phyloP scores from a whole-genome alignment of 1,140 invertebrate species.

The Eriosoma lanigerum region DNA sequence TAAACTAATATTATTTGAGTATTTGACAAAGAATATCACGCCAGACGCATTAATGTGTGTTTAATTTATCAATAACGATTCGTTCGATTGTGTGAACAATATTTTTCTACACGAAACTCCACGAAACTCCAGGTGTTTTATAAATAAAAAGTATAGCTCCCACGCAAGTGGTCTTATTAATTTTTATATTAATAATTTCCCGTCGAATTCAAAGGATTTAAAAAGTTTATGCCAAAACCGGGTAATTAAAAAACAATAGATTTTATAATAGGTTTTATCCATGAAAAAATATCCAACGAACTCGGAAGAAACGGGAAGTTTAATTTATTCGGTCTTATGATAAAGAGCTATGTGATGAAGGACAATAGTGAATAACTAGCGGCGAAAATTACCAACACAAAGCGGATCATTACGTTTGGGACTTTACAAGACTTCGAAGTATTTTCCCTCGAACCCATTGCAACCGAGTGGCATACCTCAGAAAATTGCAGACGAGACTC shows the following conservation, averaged over 20 bases:
- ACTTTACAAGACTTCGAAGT: conserved; percentile 22
- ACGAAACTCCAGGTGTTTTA: no score
- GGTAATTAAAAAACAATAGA: conserved; percentile 47
- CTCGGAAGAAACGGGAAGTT: conserved; percentile 3
- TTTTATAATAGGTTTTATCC: conserved; percentile 25
- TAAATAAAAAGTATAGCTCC: no score
- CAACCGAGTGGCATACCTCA: background rate
- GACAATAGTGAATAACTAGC: conserved; percentile 38
- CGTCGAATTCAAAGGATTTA: conserved; percentile 36
- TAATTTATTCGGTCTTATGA: conserved; percentile 36
- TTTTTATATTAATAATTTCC: background rate
- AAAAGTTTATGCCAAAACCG: conserved; percentile 42
- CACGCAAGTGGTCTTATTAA: no score
- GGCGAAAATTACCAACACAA: conserved; percentile 34
- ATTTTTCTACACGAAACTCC: no score
- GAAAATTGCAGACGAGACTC: conserved; percentile 2
- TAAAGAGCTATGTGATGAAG: conserved; percentile 9
- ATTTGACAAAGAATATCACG: no score
- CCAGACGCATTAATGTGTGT: no score
- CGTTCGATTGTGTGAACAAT: background rate
- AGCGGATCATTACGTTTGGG: conserved; percentile 10
- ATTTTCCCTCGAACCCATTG: conserved; percentile 1
- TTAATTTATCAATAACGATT: no score
- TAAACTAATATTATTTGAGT: no score
- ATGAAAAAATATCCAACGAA: conserved; percentile 7